Percentiles rank a stretch among this genome's conserved stretches.
phyloP scores from a whole-genome alignment of 2,113 vertebrate species.

The Tragelaphus buxtoni region DNA sequence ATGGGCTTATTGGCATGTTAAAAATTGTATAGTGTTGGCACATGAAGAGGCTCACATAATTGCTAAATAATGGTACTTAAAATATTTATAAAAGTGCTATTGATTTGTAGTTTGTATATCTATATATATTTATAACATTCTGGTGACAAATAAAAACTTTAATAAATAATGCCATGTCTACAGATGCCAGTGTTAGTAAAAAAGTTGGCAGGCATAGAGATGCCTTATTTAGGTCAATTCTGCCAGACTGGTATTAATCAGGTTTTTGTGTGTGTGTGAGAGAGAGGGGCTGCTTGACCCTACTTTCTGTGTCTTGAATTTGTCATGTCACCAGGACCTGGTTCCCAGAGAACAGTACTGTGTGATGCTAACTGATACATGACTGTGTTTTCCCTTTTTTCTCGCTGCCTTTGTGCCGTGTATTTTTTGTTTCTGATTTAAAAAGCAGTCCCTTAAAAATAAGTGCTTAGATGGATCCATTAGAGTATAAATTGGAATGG shows the following conservation, averaged over 20 bases:
- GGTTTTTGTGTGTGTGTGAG: neutral
- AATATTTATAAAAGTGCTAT: slow-evolving; percentile 69
- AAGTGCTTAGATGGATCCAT: neutral
- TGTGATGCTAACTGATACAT: neutral
- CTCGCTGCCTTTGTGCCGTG: neutral
- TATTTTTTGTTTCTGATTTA: slow-evolving; percentile 4
- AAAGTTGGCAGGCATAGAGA: slow-evolving; percentile 8
- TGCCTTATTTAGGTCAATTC: neutral
- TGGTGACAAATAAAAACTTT: slow-evolving; percentile 58
- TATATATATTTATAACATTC: slow-evolving; percentile 31
- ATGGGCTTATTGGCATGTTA: slow-evolving; percentile 49
- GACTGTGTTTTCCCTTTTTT: neutral
- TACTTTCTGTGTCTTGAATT: neutral
- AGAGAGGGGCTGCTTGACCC: neutral
- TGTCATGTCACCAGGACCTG: neutral
- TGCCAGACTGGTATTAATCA: neutral
- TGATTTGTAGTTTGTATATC: slow-evolving; percentile 56
- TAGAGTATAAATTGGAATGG: neutral
- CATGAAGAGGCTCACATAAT: slow-evolving; percentile 55
- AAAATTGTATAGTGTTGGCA: slow-evolving; percentile 60
- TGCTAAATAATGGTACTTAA: slow-evolving; percentile 72
- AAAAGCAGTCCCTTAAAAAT: neutral
- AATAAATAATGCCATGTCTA: slow-evolving; percentile 46
- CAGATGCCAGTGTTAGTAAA: slow-evolving; percentile 41
- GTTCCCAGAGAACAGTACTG: neutral